Base-by-base conservation (phyloP, 2,113 vertebrate species). In the Brienomyrus longianalis region DNA sequence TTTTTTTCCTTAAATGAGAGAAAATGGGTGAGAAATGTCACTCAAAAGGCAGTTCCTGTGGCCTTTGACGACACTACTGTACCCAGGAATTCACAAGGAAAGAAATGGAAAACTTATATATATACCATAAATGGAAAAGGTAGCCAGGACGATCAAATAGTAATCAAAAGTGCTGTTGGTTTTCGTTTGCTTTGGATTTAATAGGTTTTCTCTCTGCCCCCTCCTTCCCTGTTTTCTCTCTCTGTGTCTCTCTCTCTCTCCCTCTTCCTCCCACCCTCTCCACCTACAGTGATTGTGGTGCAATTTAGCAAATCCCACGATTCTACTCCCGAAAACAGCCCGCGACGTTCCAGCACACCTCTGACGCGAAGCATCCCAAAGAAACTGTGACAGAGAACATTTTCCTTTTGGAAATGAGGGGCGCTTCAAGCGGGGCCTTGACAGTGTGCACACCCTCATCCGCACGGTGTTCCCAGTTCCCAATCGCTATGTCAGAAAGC, bases 211-310 rank as follows among this genome's bases (percentile, higher is more conserved):
- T 59, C 21, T 70, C 77, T 5, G 31, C 10, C 31, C 51, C 39
- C 56, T 89, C 31, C 39, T 45, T 27, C 11, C 47, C 88, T 80
- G 62, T 52, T 31, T 35, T 83, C 50, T 43, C 15, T 23, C 13
- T 90, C 62, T 43, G 4, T 86, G 45, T 86, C 83, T 90, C 39
- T 90, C n/a, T 90, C n/a, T 84, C 21, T 87, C 74, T 89, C 80
- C 27, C 51, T 84, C 51, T 84, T 27, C 31, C 56, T 89, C 80
- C 92, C 91, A 89, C 90, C 80, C 48, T 90, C 92, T 91, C 92
- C 93, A 91, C 88, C 93, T 95, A 94, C 88, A 17, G 48, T 45
- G 39, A 62, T 47, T 45, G 87, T 88, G 87, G 54, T 21, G 56
- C 39, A 88, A 54, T 45, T 45, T 39, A 59, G 86, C 51, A 43